Evolutionary conservation across 2,797 vertebrate genomes (phyloP).

Genomic region (Chromis chromis): DNA sequence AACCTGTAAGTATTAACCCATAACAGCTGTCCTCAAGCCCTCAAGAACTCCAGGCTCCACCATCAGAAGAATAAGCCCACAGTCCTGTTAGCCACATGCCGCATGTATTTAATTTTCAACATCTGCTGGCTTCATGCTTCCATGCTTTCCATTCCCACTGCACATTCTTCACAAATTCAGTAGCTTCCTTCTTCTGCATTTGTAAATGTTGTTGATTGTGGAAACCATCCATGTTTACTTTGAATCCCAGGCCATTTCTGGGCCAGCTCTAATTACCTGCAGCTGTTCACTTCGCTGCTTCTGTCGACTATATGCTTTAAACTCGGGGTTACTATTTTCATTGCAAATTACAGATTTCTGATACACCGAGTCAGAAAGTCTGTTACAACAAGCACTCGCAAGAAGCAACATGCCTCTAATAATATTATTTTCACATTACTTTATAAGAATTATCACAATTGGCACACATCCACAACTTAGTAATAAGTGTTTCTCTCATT

Average conservation of each 20-base stretch:
- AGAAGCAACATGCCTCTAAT: conserved; percentile 86
- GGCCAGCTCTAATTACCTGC: conserved; percentile 93
- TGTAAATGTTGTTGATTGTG: conserved; percentile 98
- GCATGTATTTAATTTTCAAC: conserved; percentile 93
- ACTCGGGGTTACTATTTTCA: conserved; percentile 88
- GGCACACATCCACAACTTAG: conserved; percentile 44
- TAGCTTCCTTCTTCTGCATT: conserved; percentile 98
- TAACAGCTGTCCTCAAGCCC: conserved; percentile 78
- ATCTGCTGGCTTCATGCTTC: conserved; percentile 91
- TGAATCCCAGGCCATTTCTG: conserved; percentile 91
- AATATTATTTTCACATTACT: conserved; percentile 85
- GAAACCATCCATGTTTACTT: conserved; percentile 98
- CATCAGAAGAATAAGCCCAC: conserved; percentile 81
- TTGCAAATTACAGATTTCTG: conserved; percentile 91
- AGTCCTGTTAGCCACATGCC: conserved; percentile 80
- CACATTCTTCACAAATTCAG: conserved; percentile 98
- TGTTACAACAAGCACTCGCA: conserved; percentile 84
- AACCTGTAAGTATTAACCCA: conserved; percentile 83
- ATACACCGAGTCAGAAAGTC: conserved; percentile 90
- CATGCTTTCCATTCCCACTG: conserved; percentile 90
- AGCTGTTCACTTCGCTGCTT: conserved; percentile 93
- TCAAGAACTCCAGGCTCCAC: conserved; percentile 70
- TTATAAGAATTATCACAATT: conserved; percentile 81
- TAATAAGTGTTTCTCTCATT: conserved; percentile 49
- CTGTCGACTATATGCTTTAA: conserved; percentile 89